Percentiles rank a stretch among this genome's conserved stretches.
Conservation (phyloP, 2,113 vertebrate species). For the Pagrus major region DNA sequence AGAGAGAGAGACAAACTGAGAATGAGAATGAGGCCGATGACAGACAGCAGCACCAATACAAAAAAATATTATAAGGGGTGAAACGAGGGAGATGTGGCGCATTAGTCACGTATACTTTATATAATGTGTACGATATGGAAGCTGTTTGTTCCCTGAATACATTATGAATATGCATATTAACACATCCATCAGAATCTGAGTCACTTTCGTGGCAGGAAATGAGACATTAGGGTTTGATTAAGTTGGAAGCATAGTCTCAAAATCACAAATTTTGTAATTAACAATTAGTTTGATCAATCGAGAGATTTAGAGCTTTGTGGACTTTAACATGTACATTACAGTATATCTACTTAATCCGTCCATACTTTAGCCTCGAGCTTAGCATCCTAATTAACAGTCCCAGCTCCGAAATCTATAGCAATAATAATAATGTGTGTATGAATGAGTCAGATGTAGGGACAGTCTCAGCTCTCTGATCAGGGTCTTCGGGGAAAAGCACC, state of each 20-base stretch:
- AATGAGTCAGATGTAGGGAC: background rate
- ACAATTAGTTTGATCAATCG: background rate
- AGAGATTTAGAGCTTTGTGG: no score
- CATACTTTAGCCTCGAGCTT: no score
- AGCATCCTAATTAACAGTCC: no score
- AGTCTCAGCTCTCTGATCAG: background rate
- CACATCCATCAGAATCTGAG: background rate
- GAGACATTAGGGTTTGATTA: background rate
- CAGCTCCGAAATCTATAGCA: no score
- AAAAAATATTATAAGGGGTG: background rate
- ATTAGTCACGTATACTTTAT: slow-evolving; percentile 13
- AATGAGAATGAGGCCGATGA: slow-evolving; percentile 32
- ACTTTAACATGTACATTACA: no score
- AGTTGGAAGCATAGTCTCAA: background rate
- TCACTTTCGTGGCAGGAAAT: background rate
- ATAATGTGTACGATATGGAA: background rate
- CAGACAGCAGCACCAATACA: slow-evolving; percentile 6
- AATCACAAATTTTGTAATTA: background rate
- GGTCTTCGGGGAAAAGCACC: background rate
- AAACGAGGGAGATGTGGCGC: background rate
- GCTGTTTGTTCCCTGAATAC: background rate
- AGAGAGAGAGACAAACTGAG: slow-evolving; percentile 1
- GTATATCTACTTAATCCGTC: no score
- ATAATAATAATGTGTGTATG: no score
- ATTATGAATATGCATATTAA: slow-evolving; percentile 34